Percentiles rank a stretch among this genome's conserved stretches.
Evolutionary conservation across 2,113 vertebrate species (phyloP).

Genomic region (Chauna torquata): DNA sequence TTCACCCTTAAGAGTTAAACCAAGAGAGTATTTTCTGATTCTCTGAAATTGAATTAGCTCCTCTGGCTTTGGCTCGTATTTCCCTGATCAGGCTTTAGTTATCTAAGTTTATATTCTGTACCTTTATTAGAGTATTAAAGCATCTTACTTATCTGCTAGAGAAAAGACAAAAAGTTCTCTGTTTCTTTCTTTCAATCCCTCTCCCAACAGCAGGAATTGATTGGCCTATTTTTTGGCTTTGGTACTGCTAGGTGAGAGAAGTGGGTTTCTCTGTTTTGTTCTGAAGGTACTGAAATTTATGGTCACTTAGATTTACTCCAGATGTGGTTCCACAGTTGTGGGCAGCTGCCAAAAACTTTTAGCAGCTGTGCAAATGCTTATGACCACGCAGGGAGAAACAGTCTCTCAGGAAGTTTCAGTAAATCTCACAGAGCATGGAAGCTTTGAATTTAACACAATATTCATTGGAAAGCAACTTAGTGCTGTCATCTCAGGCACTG

Average conservation of each 20-base stretch:
- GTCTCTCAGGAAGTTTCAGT: conserved; percentile 40
- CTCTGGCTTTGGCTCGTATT: neutral
- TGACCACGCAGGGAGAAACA: neutral
- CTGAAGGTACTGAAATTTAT: conserved; percentile 42
- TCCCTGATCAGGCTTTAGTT: neutral
- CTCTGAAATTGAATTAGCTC: neutral
- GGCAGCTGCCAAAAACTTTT: conserved; percentile 18
- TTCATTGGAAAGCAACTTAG: neutral
- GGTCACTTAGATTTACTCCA: conserved; percentile 32
- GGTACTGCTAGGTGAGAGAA: neutral
- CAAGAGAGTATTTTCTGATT: neutral
- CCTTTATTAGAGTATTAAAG: neutral
- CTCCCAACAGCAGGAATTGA: neutral
- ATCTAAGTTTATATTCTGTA: neutral
- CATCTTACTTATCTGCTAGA: neutral
- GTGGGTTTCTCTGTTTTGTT: neutral
- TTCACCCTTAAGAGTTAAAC: neutral
- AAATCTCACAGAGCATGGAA: neutral
- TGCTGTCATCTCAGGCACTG: neutral
- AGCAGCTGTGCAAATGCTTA: conserved; percentile 50
- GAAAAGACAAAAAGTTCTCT: neutral
- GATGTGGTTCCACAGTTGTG: conserved; percentile 23
- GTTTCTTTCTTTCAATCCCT: conserved; percentile 13
- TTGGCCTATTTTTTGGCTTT: neutral
- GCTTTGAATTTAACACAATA: conserved; percentile 15